Conservation (phyloP, 2,113 vertebrate genomes). For the Nyctereutes procyonoides region DNA sequence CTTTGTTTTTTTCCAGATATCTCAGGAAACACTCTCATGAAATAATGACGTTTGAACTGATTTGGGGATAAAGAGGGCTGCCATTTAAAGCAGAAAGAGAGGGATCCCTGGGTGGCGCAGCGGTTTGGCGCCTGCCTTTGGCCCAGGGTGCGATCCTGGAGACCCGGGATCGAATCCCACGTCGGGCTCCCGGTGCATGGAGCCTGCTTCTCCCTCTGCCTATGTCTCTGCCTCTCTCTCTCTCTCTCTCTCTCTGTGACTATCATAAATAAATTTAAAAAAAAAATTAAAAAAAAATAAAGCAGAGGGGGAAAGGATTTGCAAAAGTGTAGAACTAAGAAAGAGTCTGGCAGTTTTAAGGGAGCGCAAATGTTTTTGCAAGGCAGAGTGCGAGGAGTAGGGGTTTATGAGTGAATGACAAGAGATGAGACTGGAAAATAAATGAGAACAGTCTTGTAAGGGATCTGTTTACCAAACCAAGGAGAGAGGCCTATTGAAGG, state of each 20-base stretch:
- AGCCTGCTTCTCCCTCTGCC: no score
- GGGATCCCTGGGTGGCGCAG: no score
- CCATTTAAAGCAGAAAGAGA: background rate
- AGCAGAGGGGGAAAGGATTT: background rate
- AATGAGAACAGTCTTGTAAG: background rate
- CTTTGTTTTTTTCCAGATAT: conserved; percentile 17
- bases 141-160: no score
- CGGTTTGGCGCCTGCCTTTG: no score
- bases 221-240: no score
- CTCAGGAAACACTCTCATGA: background rate
- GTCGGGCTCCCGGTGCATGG: no score
- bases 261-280: no score
- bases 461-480: conserved; percentile 21
- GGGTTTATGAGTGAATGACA: background rate
- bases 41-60: conserved; percentile 6
- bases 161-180: no score
- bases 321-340: conserved; percentile 4
- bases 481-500: background rate
- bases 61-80: background rate
- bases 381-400: background rate
- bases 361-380: background rate
- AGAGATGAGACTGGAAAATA: conserved; percentile 49
- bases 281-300: no score
- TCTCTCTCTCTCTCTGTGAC: no score
- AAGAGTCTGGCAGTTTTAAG: background rate